Conservation (phyloP, 2,113 vertebrate species). For the Meriones unguiculatus region DNA sequence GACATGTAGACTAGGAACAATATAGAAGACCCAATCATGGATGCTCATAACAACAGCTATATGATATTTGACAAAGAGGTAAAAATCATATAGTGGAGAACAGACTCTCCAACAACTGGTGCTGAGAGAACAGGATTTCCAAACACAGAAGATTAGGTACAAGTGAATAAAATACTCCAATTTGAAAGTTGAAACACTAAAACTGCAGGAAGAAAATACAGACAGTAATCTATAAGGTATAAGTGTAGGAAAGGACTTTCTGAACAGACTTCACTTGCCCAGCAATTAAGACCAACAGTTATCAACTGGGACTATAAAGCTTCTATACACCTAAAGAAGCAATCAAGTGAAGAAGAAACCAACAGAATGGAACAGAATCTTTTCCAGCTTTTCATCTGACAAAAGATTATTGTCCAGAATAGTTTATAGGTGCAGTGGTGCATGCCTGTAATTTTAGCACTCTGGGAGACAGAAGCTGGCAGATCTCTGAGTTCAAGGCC, state of each 20-base stretch:
- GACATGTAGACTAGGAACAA: not conserved
- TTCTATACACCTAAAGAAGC: not conserved
- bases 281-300: not conserved
- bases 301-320: too few relatives aligned
- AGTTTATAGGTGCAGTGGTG: too few relatives aligned
- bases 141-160: not conserved
- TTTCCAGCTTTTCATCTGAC: not conserved
- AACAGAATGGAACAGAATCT: not conserved
- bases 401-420: not conserved
- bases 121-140: not conserved
- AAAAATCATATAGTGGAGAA: not conserved
- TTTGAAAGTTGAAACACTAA: not conserved
- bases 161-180: not conserved
- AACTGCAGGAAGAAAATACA: not conserved
- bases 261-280: not conserved
- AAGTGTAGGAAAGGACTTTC: not conserved
- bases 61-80: not conserved
- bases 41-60: not conserved
- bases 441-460: too few relatives aligned
- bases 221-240: not conserved
- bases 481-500: too few relatives aligned
- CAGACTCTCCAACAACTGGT: not conserved
- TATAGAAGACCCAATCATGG: not conserved
- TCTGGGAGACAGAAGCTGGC: too few relatives aligned
- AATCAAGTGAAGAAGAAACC: not conserved